Base-by-base conservation (phyloP, 2,888 invertebrate species). In the Orgyia antiqua region DNA sequence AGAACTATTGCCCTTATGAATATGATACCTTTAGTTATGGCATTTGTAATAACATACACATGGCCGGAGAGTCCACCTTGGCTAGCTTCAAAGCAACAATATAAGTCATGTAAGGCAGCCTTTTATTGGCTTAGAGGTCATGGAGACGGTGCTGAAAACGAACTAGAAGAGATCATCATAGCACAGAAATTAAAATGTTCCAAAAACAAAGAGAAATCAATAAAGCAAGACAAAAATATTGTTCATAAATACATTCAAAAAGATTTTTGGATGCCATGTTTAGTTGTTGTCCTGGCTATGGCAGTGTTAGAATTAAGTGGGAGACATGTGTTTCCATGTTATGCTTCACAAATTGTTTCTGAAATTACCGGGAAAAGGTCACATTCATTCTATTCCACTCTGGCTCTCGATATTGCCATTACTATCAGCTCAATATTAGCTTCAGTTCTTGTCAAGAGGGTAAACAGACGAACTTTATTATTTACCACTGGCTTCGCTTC, bases 61-160 rank as follows among this genome's bases (percentile, higher is more conserved):
- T 67, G 89, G 43, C 88, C 88, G 0, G 92, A 92, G 63, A 88
- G 90, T 10, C 91, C 91, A 0, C 70, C 79, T 3, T 92, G 90
- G 90, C 51, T 91, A 21, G 74, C 88, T 0, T 74, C 45, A 0
- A 47, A 41, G 34, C 82, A 79, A 2, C 66, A 68, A 7, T 62
- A 68, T 1, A 68, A 72, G 0, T 73, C 86, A 30, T 88, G 90
- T 0, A 72, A 82, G 39, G 48, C 68, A 8, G 68, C 87, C 0
- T 87, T 89, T 18, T 68, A 72, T 20, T 87, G 79, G 67, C 76
- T 89, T 25, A 67, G 89, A 36, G 89, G 89, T 3, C 51, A 58
- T n/a, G 41, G 35, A 0, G 46, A 51, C 7, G 24, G 51, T 2
- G 44, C 64, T 0, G 42, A 28, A 4, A 39, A 37, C 29, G 70